Percentiles rank a stretch among this genome's conserved stretches.
phyloP scores from a whole-genome alignment of 2,113 vertebrate genomes.

The Otis tarda region DNA sequence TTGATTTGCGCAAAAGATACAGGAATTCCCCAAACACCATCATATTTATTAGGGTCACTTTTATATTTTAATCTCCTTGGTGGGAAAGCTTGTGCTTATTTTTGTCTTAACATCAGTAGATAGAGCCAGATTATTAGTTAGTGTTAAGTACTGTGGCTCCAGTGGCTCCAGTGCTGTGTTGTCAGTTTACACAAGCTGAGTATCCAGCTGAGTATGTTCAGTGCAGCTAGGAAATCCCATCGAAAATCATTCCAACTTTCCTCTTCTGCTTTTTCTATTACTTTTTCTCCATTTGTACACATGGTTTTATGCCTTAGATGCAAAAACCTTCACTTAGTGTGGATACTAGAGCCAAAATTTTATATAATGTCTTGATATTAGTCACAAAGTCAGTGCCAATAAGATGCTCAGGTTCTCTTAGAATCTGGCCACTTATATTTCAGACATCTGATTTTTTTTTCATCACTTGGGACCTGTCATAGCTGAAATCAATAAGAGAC shows the following conservation, averaged over 20 bases:
- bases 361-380: neutral
- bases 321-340: neutral
- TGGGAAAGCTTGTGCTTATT: conserved; percentile 1
- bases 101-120: neutral
- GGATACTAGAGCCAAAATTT: neutral
- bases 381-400: neutral
- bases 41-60: neutral
- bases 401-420: neutral
- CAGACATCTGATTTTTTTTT: neutral
- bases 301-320: neutral
- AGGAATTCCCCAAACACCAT: neutral
- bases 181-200: neutral
- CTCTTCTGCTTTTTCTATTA: conserved; percentile 17
- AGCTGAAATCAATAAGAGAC: neutral
- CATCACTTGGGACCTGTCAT: neutral
- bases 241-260: conserved; percentile 6
- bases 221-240: conserved; percentile 13
- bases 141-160: neutral
- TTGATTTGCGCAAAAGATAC: neutral
- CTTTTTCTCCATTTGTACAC: neutral
- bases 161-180: neutral
- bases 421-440: neutral
- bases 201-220: neutral
- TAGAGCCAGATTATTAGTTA: neutral
- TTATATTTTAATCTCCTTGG: conserved; percentile 1